Percentiles rank a stretch among this genome's conserved stretches.
Conservation (phyloP, 64 coral and sea anemone genomes). For the Pocillopora verrucosa region DNA sequence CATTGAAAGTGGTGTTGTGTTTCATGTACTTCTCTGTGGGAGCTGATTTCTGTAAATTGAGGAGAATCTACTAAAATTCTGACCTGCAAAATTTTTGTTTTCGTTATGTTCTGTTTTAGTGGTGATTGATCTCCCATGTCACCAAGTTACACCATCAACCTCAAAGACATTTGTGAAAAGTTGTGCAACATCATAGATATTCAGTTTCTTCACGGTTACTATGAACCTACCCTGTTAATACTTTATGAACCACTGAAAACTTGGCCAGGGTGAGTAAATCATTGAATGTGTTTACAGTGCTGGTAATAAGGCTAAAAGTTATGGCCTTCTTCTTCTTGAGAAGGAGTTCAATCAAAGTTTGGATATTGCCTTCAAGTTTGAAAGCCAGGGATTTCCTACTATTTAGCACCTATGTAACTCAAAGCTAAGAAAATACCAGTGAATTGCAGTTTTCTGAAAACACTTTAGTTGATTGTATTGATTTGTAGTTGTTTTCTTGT, state of each 20-base stretch:
- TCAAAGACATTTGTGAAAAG: constrained; percentile 84
- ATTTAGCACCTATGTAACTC: too few species aligned
- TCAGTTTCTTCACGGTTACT: constrained; percentile 98
- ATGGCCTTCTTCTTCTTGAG: neutral
- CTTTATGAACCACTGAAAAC: constrained; percentile 96
- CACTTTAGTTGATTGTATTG: too few species aligned
- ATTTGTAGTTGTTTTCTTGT: too few species aligned
- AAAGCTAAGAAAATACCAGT: too few species aligned
- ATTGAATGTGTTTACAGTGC: neutral
- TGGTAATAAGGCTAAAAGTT: neutral
- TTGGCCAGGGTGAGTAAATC: constrained; percentile 90
- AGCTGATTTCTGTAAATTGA: neutral
- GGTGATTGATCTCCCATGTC: constrained; percentile 80
- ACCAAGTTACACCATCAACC: constrained; percentile 94
- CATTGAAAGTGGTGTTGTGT: too few species aligned
- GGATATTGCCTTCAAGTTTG: too few species aligned
- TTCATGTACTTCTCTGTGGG: too few species aligned
- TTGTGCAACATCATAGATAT: constrained; percentile 93
- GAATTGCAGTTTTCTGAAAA: too few species aligned
- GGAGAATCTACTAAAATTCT: neutral
- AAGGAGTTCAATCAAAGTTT: too few species aligned
- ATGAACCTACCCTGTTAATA: constrained; percentile 91
- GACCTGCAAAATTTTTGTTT: neutral
- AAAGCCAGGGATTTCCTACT: too few species aligned
- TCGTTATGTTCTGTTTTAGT: constrained; percentile 37